These are phyloP conservation scores for Zaprionus taronus DNA, from an alignment of 1,140 invertebrate genomes.

Conservation along the genomic window DNA sequence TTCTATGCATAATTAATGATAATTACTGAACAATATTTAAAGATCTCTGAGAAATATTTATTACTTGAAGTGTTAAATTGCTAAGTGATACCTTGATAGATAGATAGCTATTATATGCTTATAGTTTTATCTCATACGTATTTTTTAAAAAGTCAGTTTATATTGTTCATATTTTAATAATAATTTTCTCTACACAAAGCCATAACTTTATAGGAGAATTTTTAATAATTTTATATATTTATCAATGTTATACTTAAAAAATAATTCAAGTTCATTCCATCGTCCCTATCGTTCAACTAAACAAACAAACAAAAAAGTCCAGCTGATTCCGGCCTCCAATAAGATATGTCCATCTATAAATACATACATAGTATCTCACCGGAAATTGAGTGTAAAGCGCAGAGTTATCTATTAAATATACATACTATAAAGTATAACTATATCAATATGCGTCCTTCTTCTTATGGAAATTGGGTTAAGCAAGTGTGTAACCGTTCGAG, in stretches of 20 bases:
- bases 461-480: conserved; percentile 9
- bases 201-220: too few relatives aligned
- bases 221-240: neutral
- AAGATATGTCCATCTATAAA: neutral
- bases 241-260: neutral
- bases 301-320: neutral
- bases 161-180: too few relatives aligned
- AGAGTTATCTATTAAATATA: neutral
- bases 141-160: too few relatives aligned
- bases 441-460: neutral
- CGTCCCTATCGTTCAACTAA: neutral
- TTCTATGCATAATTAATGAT: neutral
- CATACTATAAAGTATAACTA: conserved; percentile 9
- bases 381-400: conserved; percentile 16
- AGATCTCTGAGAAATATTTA: too few relatives aligned
- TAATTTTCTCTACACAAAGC: too few relatives aligned
- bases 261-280: neutral
- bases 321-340: neutral
- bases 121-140: too few relatives aligned
- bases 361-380: neutral
- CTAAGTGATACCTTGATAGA: too few relatives aligned
- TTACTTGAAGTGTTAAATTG: too few relatives aligned
- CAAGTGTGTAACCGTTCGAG: conserved; percentile 1
- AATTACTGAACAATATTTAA: too few relatives aligned
- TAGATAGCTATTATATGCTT: too few relatives aligned